phyloP scores from a whole-genome alignment of 2,797 vertebrate genomes.

The Gouania willdenowi region DNA sequence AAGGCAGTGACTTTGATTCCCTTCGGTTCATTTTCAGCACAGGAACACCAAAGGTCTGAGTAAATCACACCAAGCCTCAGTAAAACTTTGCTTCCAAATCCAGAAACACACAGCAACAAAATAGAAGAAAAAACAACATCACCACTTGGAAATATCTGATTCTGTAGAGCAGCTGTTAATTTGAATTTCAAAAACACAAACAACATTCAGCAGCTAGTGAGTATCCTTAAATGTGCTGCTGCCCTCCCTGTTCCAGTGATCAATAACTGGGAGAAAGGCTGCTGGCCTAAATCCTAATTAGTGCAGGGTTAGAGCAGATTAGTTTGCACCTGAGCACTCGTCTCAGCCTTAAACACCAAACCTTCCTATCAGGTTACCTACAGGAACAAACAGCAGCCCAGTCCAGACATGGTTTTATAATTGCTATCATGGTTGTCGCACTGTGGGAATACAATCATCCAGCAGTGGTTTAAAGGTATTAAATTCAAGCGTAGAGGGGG shows the following conservation, averaged over 20 bases:
- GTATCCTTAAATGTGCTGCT: no score
- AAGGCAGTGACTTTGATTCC: no score
- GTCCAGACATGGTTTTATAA: no score
- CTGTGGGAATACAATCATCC: no score
- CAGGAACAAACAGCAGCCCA: slow-evolving; percentile 21
- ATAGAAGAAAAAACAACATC: slow-evolving; percentile 27
- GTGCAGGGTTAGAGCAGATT: slow-evolving; percentile 59
- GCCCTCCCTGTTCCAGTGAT: no score
- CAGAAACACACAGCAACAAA: no score
- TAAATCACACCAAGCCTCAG: no score
- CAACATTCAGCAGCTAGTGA: slow-evolving; percentile 16
- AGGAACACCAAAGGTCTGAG: no score
- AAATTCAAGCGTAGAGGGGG: not conserved
- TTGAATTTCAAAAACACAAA: slow-evolving; percentile 53
- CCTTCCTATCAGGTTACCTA: slow-evolving; percentile 21
- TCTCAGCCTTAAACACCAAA: slow-evolving; percentile 51
- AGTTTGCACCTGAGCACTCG: slow-evolving; percentile 57
- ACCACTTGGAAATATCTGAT: slow-evolving; percentile 18
- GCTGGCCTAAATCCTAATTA: slow-evolving; percentile 66
- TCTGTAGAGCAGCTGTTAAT: slow-evolving; percentile 33
- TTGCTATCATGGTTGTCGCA: no score
- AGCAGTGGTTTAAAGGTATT: no score
- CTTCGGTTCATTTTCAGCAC: no score
- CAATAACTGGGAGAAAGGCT: slow-evolving; percentile 56
- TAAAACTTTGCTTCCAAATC: no score